Conservation (phyloP, 2,888 invertebrate genomes). For the Acanthacorydalis orientalis region DNA sequence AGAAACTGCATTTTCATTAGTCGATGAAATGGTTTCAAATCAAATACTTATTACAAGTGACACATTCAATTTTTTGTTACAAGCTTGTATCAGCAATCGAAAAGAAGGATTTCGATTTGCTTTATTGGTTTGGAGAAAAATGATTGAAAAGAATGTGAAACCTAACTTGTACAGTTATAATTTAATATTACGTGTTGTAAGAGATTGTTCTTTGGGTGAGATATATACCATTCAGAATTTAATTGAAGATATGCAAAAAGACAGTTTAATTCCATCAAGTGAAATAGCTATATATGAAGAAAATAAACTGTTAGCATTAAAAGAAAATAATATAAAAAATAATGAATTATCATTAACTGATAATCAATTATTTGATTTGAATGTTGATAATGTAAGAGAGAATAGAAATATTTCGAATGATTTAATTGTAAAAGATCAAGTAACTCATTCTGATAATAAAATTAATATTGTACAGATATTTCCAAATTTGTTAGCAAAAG, state of each 20-base stretch:
- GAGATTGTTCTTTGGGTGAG: slow-evolving; percentile 46
- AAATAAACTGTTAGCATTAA: slow-evolving; percentile 4
- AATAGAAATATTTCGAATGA: too few relatives aligned
- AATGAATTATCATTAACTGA: too few relatives aligned
- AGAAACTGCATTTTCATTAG: slow-evolving; percentile 57
- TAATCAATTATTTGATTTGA: too few relatives aligned
- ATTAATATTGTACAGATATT: neutral
- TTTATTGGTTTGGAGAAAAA: slow-evolving; percentile 72
- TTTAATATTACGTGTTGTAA: slow-evolving; percentile 58
- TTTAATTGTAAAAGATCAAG: too few relatives aligned
- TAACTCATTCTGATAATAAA: too few relatives aligned
- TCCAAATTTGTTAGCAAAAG: slow-evolving; percentile 48
- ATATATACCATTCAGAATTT: too few relatives aligned
- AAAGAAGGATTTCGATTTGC: slow-evolving; percentile 68
- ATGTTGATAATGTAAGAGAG: too few relatives aligned
- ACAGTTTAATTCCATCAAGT: neutral
- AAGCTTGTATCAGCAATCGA: slow-evolving; percentile 67
- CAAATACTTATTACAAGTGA: slow-evolving; percentile 41
- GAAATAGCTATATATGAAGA: slow-evolving; percentile 6
- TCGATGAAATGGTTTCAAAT: slow-evolving; percentile 66
- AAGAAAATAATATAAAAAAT: neutral
- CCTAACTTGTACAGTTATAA: slow-evolving; percentile 66
- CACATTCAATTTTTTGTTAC: slow-evolving; percentile 65
- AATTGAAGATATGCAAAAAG: too few relatives aligned
- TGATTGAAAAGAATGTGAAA: slow-evolving; percentile 42